These are phyloP conservation scores for Fistularia commersonii DNA, from an alignment of 2,797 vertebrate genomes.

Conservation along the genomic window DNA sequence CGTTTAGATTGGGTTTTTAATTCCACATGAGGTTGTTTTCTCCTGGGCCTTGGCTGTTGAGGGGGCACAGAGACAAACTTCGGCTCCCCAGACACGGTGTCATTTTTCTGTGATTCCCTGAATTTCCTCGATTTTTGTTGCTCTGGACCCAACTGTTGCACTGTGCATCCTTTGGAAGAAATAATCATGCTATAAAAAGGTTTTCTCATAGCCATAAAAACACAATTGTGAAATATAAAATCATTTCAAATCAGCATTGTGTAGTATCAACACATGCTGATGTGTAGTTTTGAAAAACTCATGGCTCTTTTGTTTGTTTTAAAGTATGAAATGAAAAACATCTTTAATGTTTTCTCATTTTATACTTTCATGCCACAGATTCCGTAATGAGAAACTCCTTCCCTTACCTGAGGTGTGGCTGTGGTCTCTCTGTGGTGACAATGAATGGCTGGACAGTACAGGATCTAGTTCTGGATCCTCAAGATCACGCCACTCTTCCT, in stretches of 20 bases:
- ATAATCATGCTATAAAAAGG: background rate
- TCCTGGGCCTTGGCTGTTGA: background rate
- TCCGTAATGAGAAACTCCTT: conserved; percentile 3
- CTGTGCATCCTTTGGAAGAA: background rate
- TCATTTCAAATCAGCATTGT: background rate
- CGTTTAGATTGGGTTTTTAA: conserved; percentile 13
- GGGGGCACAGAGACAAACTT: conserved; percentile 5
- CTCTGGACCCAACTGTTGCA: background rate
- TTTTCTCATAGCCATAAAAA: conserved; percentile 27
- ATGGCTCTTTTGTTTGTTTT: no score
- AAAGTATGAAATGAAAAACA: background rate
- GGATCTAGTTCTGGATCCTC: conserved; percentile 8
- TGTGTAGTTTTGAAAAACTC: no score
- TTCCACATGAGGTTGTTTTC: conserved; percentile 3
- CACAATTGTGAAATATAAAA: conserved; percentile 43
- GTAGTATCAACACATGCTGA: background rate
- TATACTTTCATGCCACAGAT: no score
- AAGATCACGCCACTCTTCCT: conserved; percentile 9
- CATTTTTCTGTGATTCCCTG: conserved; percentile 46
- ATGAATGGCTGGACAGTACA: conserved; percentile 29
- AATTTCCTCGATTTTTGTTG: conserved; percentile 44
- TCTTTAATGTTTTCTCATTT: background rate
- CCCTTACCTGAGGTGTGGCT: conserved; percentile 59
- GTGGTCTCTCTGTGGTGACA: conserved; percentile 15
- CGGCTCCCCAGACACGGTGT: background rate